A percentile compares a stretch with the other conserved stretches of the same genome.
phyloP scores from a whole-genome alignment of 2,888 invertebrate genomes.

The Watsonalla cultraria region DNA sequence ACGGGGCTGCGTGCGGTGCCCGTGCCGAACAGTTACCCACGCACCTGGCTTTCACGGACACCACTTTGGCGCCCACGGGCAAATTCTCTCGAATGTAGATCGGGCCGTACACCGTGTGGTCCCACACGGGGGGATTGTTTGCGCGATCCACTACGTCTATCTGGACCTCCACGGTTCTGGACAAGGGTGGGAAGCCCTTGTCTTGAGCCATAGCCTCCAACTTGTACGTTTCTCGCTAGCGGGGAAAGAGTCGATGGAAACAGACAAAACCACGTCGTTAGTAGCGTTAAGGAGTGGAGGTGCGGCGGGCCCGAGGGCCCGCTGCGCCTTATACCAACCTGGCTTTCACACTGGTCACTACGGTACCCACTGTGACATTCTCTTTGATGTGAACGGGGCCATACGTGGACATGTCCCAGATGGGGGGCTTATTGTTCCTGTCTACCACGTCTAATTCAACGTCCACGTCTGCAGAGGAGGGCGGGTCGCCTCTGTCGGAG shows the following conservation, averaged over 20 bases:
- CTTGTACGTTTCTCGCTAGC: conserved; percentile 97
- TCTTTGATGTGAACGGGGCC: conserved; percentile 98
- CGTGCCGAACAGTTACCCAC: conserved; percentile 79
- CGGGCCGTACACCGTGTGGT: conserved; percentile 97
- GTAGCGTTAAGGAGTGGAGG: conserved; percentile 79
- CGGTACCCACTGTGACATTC: conserved; percentile 99
- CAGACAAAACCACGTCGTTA: conserved; percentile 83
- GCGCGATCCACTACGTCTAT: conserved; percentile 99
- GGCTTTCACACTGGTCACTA: conserved; percentile 98
- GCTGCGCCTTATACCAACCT: conserved; percentile 90
- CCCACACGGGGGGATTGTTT: conserved; percentile 98
- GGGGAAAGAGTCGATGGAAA: conserved; percentile 81
- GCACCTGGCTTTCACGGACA: conserved; percentile 99
- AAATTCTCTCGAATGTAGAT: conserved; percentile 98
- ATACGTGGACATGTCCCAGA: conserved; percentile 97
- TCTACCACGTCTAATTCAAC: conserved; percentile 99
- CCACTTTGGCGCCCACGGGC: conserved; percentile 98
- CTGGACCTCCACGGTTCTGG: conserved; percentile 98
- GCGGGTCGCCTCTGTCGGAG: conserved; percentile 95
- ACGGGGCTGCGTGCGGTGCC: conserved; percentile 82
- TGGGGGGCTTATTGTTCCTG: conserved; percentile 98
- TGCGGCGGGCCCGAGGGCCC: conserved; percentile 71
- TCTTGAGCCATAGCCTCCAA: conserved; percentile 99
- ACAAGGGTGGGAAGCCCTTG: conserved; percentile 96
- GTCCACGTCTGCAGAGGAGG: conserved; percentile 96